Conservation (phyloP, 2,113 vertebrate genomes). For the Heliornis fulica region DNA sequence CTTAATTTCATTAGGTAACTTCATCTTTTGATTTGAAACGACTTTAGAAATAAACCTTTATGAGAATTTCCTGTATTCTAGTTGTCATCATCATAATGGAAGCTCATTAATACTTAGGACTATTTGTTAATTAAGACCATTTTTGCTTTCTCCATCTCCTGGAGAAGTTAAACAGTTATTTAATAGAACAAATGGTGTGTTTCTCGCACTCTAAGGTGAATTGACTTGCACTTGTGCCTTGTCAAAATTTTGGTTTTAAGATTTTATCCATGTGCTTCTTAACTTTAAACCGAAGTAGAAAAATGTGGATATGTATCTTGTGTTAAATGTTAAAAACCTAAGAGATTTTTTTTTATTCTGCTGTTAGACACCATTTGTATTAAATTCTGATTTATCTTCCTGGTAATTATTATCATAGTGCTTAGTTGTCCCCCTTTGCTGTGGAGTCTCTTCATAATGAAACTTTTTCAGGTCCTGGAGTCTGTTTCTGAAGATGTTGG, state of each 20-base stretch:
- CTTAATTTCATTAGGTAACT: neutral
- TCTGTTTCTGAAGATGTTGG: constrained; percentile 89
- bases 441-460: neutral
- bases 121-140: neutral
- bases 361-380: neutral
- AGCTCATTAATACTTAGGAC: neutral
- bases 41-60: neutral
- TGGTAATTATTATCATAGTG: neutral
- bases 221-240: neutral
- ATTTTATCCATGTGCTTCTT: neutral
- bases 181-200: neutral
- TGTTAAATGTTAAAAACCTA: neutral
- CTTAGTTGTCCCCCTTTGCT: neutral
- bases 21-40: neutral
- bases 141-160: neutral
- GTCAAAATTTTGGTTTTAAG: neutral
- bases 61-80: neutral
- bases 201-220: neutral
- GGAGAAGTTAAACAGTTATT: neutral
- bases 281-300: neutral
- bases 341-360: fast-evolving
- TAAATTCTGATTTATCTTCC: neutral
- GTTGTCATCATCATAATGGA: neutral
- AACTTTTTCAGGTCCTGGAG: constrained; percentile 83
- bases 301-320: neutral